Percentiles rank a stretch among this genome's conserved stretches.
Evolutionary conservation across 2,797 vertebrate genomes (phyloP).

Genomic region (Gephyroberyx darwinii): DNA sequence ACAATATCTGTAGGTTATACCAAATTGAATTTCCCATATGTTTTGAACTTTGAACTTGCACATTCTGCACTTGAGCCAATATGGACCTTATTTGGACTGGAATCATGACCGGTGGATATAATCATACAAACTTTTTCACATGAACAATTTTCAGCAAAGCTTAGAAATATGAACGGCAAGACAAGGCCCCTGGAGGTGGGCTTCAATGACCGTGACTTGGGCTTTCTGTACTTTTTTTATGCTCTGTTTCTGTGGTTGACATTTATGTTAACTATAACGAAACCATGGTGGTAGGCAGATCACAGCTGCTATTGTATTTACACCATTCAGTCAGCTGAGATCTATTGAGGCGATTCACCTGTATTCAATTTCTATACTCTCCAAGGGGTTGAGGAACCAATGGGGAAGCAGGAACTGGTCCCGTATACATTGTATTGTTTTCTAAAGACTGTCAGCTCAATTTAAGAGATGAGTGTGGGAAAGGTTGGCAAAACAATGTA

Average conservation of each 20-base stretch:
- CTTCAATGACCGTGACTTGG: not conserved
- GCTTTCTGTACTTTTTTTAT: not conserved
- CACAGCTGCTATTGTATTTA: conserved; percentile 53
- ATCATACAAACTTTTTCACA: not conserved
- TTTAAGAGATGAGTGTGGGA: conserved; percentile 21
- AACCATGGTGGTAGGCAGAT: conserved; percentile 27
- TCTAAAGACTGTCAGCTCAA: conserved; percentile 27
- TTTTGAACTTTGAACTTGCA: not conserved
- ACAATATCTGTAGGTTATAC: conserved; percentile 6
- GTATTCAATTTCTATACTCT: conserved; percentile 59
- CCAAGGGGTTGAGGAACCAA: conserved; percentile 30
- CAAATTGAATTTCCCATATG: not conserved
- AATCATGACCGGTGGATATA: not conserved
- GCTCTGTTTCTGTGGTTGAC: conserved; percentile 4
- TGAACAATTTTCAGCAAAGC: not conserved
- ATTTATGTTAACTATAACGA: conserved; percentile 12
- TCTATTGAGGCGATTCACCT: conserved; percentile 39
- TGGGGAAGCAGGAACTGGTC: conserved; percentile 26
- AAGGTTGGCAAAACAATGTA: conserved; percentile 24
- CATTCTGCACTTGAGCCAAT: conserved; percentile 19
- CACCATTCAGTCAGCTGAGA: conserved; percentile 45
- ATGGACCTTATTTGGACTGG: conserved; percentile 3
- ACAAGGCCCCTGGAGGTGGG: not conserved
- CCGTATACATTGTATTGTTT: conserved; percentile 30
- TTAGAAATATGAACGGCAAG: not conserved